Base-by-base conservation (phyloP, 1,140 invertebrate species). In the Pseudoatta argentina region DNA sequence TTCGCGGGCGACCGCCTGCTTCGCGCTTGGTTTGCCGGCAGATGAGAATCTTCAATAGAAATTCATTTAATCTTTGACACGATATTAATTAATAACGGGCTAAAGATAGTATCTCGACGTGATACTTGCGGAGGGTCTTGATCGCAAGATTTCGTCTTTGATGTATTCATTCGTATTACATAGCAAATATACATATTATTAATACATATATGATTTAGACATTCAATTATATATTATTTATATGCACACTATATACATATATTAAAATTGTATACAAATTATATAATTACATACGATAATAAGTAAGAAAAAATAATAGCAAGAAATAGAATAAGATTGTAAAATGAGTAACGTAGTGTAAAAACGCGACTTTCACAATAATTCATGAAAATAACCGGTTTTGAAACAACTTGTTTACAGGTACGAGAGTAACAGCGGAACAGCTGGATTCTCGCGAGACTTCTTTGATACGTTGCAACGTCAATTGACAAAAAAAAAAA, bases 1-100 rank as follows among this genome's bases (percentile, higher is more conserved):
- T 94, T 94, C 92, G 91, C 89, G 90, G 90, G 89, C 91, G 82
- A 78, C 91, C 92, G 86, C 79, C 89, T 89, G 83, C 87, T 93
- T 94, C 83, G 93, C 92, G 92, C 93, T 92, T 77, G 89, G 88
- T 8, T 88, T 90, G 72, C 48, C 67, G 73, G 57, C 85, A 63
- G 69, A 77, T 78, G 90, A 71, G 57, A 57, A 63, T 89, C 59
- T 77, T 86, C 90, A 85, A 88, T 91, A 87, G 92, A 90, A 93
- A 93, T 93, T 93, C 91, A 82, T 93, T 92, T 92, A 92, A 93
- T 93, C 88, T 92, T 87, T 78, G 81, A 79, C 67, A 71, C 72
- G 86, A 72, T 92, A 92, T 92, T 91, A 93, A 92, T 93, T 91
- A 91, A 91, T 91, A 89, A 90, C 86, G 30, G 53, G 8, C 44